These are phyloP conservation scores for Melanotaenia duboulayi DNA, from an alignment of 2,113 vertebrate genomes.

Conservation along the genomic window DNA sequence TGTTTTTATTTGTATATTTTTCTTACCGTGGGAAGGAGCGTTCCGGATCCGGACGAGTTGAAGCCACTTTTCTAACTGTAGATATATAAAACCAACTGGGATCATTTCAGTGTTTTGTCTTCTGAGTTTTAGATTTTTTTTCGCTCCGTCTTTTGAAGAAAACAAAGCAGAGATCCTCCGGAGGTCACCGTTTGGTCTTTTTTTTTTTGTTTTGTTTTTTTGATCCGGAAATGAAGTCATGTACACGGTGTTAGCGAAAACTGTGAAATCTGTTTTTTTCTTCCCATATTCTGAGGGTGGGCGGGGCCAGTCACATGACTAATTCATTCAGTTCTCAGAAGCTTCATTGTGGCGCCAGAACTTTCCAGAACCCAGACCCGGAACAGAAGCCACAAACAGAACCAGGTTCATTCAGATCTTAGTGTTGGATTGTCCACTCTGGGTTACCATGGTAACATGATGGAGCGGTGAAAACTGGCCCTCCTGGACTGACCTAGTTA, in stretches of 20 bases:
- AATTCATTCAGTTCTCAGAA: no score
- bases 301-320: no score
- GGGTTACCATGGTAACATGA: no score
- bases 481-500: no score
- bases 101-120: constrained; percentile 38
- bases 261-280: constrained; percentile 61
- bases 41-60: constrained; percentile 71
- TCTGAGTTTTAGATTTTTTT: constrained; percentile 39
- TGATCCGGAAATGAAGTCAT: constrained; percentile 62
- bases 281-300: neutral
- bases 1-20: constrained; percentile 82
- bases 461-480: no score
- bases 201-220: constrained; percentile 36
- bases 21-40: constrained; percentile 80
- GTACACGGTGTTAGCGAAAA: constrained; percentile 50
- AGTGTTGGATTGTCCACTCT: no score
- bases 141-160: no score
- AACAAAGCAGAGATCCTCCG: no score
- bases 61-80: constrained; percentile 77
- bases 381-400: no score
- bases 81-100: constrained; percentile 73
- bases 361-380: no score
- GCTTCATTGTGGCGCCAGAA: no score
- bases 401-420: no score
- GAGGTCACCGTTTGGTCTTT: neutral